A percentile compares a stretch with the other conserved stretches of the same genome.
Evolutionary conservation across 2,888 invertebrate species (phyloP).

Genomic region (Tridacna crocea): DNA sequence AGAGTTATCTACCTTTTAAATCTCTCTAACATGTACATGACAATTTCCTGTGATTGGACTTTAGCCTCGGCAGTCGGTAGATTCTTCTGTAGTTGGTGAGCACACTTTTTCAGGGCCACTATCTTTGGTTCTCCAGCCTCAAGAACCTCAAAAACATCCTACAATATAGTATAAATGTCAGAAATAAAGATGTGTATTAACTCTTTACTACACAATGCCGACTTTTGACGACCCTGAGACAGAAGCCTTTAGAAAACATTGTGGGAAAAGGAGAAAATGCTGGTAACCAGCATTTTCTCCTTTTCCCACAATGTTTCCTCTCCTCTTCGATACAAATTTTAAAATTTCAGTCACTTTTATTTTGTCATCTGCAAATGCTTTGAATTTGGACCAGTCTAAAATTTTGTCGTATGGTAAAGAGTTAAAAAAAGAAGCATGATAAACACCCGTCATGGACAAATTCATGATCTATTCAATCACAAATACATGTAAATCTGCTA

Average conservation of each 20-base stretch:
- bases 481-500: too few relatives aligned
- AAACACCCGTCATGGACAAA: too few relatives aligned
- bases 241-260: neutral
- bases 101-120: constrained; percentile 72
- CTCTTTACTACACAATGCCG: neutral
- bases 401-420: too few relatives aligned
- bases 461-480: too few relatives aligned
- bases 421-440: too few relatives aligned
- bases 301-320: too few relatives aligned
- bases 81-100: constrained; percentile 71
- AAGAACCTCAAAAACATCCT: constrained; percentile 67
- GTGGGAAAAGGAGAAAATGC: neutral
- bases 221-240: too few relatives aligned
- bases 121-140: constrained; percentile 71
- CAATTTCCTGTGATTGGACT: constrained; percentile 74
- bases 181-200: neutral
- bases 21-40: constrained; percentile 75
- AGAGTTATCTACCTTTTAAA: constrained; percentile 73
- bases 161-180: neutral
- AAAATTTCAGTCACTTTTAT: too few relatives aligned
- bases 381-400: too few relatives aligned
- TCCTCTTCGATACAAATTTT: too few relatives aligned
- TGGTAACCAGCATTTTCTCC: neutral
- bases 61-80: constrained; percentile 80
- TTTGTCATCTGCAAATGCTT: too few relatives aligned